A percentile compares a stretch with the other conserved stretches of the same genome.
Evolutionary conservation across 2,113 vertebrate species (phyloP).

Genomic region (Tretioscincus oriximinensis): DNA sequence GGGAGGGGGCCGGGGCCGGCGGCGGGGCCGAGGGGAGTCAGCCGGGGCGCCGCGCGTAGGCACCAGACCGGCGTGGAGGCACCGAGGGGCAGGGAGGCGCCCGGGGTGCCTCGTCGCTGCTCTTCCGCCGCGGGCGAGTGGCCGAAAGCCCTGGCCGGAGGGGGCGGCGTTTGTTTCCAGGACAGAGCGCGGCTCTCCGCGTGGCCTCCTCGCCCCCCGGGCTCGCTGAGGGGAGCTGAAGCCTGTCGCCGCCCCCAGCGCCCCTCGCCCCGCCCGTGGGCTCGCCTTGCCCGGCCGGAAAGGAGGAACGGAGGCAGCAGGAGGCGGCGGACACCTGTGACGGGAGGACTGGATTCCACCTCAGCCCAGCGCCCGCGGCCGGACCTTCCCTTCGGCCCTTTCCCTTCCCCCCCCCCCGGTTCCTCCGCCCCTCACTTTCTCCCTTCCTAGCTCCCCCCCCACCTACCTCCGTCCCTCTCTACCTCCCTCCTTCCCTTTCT

Average conservation of each 20-base stretch:
- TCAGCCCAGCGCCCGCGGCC: not conserved
- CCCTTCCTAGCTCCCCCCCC: too few relatives aligned
- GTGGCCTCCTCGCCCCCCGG: not conserved
- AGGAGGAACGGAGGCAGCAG: not conserved
- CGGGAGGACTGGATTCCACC: not conserved
- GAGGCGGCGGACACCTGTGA: not conserved
- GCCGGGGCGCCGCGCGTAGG: too few relatives aligned
- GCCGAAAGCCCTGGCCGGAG: not conserved
- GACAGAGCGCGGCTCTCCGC: not conserved
- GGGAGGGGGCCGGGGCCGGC: not conserved
- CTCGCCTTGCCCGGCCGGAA: not conserved
- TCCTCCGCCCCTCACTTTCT: too few relatives aligned
- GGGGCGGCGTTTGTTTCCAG: constrained; percentile 1
- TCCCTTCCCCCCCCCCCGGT: too few relatives aligned
- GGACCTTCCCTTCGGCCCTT: too few relatives aligned
- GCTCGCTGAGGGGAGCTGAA: too few relatives aligned
- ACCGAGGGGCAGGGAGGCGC: not conserved
- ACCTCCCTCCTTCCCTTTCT: too few relatives aligned
- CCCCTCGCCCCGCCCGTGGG: not conserved
- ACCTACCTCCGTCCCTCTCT: too few relatives aligned
- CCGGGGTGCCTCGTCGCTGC: not conserved
- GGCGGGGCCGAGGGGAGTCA: not conserved
- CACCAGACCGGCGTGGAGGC: not conserved
- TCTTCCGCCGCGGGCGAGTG: not conserved
- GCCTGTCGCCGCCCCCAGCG: not conserved